phyloP scores from a whole-genome alignment of 2,797 vertebrate species.

The Platalea minor region DNA sequence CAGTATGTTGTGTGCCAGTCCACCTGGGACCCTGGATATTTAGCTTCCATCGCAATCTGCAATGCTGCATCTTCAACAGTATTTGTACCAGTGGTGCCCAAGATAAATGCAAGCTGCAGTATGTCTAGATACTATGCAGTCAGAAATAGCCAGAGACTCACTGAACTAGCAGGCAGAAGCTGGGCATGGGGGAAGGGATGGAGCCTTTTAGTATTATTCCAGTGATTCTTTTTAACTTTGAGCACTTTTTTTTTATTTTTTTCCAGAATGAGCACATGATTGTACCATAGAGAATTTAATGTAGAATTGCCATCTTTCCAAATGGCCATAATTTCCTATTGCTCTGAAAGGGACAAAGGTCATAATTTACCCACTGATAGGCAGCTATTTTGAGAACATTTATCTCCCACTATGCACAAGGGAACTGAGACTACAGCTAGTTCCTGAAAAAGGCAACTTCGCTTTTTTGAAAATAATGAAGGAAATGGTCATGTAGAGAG shows the following conservation, averaged over 20 bases:
- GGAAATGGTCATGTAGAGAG: neutral
- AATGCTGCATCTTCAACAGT: neutral
- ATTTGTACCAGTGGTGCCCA: neutral
- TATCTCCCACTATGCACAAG: neutral
- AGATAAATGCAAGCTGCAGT: neutral
- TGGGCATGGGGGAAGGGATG: neutral
- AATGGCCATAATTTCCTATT: neutral
- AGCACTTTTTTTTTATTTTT: neutral
- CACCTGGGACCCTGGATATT: neutral
- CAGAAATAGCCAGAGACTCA: neutral
- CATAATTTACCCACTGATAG: neutral
- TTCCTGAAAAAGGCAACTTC: neutral
- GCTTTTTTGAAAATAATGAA: neutral
- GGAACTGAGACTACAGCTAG: neutral
- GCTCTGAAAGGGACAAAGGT: neutral
- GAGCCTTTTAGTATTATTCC: neutral
- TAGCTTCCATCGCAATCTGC: neutral
- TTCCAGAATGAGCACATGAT: neutral
- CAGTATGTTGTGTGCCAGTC: neutral
- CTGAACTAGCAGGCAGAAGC: neutral
- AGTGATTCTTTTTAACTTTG: neutral
- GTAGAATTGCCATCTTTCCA: neutral
- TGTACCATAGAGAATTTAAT: neutral
- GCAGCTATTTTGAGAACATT: neutral
- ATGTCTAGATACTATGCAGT: neutral